Base-by-base conservation (phyloP, 2,113 vertebrate genomes). In the Leucopternis melanops region DNA sequence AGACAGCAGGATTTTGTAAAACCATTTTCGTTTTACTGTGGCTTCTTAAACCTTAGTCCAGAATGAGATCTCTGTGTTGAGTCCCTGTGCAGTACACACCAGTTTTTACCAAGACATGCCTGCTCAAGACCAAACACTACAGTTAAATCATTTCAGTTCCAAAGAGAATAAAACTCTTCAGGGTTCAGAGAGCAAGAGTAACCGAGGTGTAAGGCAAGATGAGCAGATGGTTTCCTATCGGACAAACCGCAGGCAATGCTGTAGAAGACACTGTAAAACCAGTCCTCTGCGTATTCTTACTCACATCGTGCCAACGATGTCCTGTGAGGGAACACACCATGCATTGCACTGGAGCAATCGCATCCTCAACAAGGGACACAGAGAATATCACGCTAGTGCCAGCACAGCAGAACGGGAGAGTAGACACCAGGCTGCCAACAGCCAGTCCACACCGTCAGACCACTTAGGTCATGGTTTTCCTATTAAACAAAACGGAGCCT, bases 391-490 rank as follows among this genome's bases (percentile, higher is more conserved):
- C 6, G 0, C 54, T 20, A 1, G 38, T 45, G 87, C 78, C n/a
- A 10, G 34, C 45, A 10, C 71, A 8, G 44, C 44, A 23, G 61
- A 8, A 6, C 3, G 8, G 36, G 11, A 27, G 29, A 15, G 21
- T 1, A 10, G 65, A 4, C 32, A 9, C 11, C 52, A 16, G 49
- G 25, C 22, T 18, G 11, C 40, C 49, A 27, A 6, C 49, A 42
- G 80, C 27, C 79, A 7, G 11, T 26, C 72, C n/a, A 3, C 25
- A 19, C 36, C 3, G 5, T 15, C 40, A 12, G 14, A 17, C 72
- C 34, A 2, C 47, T 29, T 5, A 4, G 5, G 14, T 44, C 26
- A 1, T 5, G 25, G 17, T 5, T 36, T n/a, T 22, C 42, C 23
- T 16, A 0, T 40, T 21, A 40, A 55, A 31, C 13, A 16, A 32